These are phyloP conservation scores for Diaprepes abbreviatus DNA, from an alignment of 2,888 invertebrate species.

Conservation along the genomic window DNA sequence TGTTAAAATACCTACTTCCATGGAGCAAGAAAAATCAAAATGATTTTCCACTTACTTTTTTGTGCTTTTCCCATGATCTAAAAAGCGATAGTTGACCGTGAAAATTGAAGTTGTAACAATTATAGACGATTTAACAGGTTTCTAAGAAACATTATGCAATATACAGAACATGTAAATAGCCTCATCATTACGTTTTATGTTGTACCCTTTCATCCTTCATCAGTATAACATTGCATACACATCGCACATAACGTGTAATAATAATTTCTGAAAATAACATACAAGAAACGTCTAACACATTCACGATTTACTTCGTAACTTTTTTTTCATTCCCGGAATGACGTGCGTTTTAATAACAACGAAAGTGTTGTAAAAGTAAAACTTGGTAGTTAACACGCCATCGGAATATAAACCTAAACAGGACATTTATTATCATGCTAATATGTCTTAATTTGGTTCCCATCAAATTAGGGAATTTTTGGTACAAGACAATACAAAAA, in stretches of 20 bases:
- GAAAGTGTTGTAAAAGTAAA: conserved; percentile 3
- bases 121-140: background rate
- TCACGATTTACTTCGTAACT: background rate
- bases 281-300: background rate
- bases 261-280: conserved; percentile 1
- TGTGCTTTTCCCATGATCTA: too few relatives aligned
- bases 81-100: background rate
- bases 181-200: background rate
- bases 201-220: background rate
- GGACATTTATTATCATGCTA: too few relatives aligned
- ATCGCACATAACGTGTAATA: conserved; percentile 5
- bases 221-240: background rate
- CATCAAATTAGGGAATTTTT: too few relatives aligned
- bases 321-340: background rate
- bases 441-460: too few relatives aligned
- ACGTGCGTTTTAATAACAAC: background rate
- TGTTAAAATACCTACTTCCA: too few relatives aligned
- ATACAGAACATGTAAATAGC: conserved; percentile 1
- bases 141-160: conserved; percentile 9
- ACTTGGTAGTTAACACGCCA: too few relatives aligned
- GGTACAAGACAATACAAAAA: too few relatives aligned
- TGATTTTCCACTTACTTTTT: too few relatives aligned
- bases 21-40: too few relatives aligned
- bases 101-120: conserved; percentile 8
- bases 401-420: too few relatives aligned